Evolutionary conservation across 2,113 vertebrate genomes (phyloP), one percentile per base, ranked within the genome.

Genomic region (Serilophus lunatus): DNA sequence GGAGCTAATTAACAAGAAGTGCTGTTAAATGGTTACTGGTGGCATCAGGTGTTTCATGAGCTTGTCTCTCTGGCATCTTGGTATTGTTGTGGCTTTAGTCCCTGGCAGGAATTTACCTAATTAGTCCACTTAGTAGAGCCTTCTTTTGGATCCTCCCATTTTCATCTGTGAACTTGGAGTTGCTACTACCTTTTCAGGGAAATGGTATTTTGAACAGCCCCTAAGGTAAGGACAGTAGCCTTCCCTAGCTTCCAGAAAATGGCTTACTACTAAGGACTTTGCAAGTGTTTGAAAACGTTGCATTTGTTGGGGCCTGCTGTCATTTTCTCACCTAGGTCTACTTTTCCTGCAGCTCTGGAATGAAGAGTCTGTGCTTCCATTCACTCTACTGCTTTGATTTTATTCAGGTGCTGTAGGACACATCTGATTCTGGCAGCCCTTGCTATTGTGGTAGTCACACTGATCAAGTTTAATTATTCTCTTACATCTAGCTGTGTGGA

Each of bases 381-480:
- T 92, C 86, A 66, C 38, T 5, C 35, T 65, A 8, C 17, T 18
- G 4, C 53, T 87, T 76, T 31, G 38, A 22, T 82, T 93, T 85
- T 72, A 60, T 33, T 87, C 40, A 25, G 40, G 18, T 76, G 50
- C 76, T 86, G 51, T 71, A 45, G 69, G 6, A 7, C 33, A 24
- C 0, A 0, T 44, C 36, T 71, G 35, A 42, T 68, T 78, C 33
- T 36, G 51, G 19, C 54, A 82, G 61, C 57, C 36, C 63, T 61
- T 86, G 68, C 50, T 81, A 4, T 65, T 90, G 13, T 5, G 28
- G 18, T 28, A 60, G 64, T 88, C 79, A 35, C 85, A 38, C 45
- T 36, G 68, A 42, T 93, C 49, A 51, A 84, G 49, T 92, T 84
- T 87, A 91, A 92, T 94, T 90, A 83, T 28, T 85, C 68, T 94